These are phyloP conservation scores for Pterobdella sp. DNA, from an alignment of 2,888 invertebrate species.

Conservation along the genomic window DNA sequence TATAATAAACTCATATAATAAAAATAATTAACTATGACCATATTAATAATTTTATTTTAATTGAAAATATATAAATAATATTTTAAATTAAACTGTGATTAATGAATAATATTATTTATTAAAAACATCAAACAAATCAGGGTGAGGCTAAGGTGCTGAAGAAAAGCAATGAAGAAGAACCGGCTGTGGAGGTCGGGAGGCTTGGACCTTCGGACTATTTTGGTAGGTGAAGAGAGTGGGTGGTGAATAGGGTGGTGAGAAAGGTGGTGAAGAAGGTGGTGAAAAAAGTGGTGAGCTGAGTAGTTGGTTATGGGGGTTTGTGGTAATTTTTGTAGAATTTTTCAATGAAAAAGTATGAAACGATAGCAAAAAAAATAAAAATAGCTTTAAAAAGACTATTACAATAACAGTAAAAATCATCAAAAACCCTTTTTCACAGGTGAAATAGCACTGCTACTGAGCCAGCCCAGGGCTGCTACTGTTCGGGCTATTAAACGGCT, in stretches of 20 bases:
- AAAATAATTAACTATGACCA: no score
- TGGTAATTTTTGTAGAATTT: background rate
- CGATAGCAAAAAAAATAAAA: background rate
- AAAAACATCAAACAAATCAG: no score
- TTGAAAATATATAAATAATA: no score
- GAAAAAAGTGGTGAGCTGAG: background rate
- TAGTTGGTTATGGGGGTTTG: no score
- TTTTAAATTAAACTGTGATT: no score
- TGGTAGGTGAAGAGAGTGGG: constrained; percentile 56
- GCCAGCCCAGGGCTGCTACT: constrained; percentile 95
- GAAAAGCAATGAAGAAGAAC: constrained; percentile 66
- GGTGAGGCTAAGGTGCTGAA: constrained; percentile 73
- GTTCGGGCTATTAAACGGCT: constrained; percentile 86
- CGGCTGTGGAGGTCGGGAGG: constrained; percentile 92
- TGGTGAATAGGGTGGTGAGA: background rate
- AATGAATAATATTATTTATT: no score
- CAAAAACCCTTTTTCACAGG: constrained; percentile 41
- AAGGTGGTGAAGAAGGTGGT: background rate
- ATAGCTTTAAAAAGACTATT: background rate
- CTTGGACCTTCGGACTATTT: constrained; percentile 96
- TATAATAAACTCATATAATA: no score
- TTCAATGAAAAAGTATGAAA: no score
- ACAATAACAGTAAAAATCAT: background rate
- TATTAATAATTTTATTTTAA: no score
- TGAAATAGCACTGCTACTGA: constrained; percentile 91